phyloP scores from a whole-genome alignment of 1,140 invertebrate genomes.

The Hetaerina americana region DNA sequence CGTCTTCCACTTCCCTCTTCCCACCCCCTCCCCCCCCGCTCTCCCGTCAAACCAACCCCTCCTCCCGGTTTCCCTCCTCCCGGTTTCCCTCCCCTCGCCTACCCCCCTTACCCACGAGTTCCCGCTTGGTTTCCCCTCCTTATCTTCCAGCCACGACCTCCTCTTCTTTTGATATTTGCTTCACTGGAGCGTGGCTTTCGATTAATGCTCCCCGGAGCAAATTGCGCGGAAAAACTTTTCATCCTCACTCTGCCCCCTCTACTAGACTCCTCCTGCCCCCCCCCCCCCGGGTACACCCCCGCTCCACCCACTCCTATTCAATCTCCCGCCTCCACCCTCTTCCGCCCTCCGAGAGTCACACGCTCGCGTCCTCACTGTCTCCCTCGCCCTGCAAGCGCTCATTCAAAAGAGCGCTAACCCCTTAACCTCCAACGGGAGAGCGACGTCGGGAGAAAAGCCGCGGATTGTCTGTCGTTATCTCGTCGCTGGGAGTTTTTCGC shows the following conservation, averaged over 20 bases:
- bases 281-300: slow-evolving; percentile 13
- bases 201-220: slow-evolving; percentile 41
- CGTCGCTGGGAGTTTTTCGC: too few species aligned
- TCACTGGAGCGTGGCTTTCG: slow-evolving; percentile 21
- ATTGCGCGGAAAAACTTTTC: slow-evolving; percentile 41
- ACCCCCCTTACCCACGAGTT: too few species aligned
- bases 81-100: neutral
- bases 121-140: too few species aligned
- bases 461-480: too few species aligned
- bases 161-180: neutral
- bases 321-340: neutral
- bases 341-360: too few species aligned
- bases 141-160: too few species aligned
- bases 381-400: neutral
- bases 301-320: neutral
- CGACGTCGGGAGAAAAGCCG: too few species aligned
- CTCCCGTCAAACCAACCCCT: too few species aligned
- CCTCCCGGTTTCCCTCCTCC: neutral
- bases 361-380: neutral
- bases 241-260: slow-evolving; percentile 11
- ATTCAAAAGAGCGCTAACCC: neutral
- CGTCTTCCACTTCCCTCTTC: too few species aligned
- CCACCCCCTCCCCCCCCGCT: neutral
- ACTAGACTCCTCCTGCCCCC: neutral
- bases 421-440: neutral